Evolutionary conservation across 2,888 invertebrate species (phyloP).

Genomic region (Eueremaeus valkanovi): DNA sequence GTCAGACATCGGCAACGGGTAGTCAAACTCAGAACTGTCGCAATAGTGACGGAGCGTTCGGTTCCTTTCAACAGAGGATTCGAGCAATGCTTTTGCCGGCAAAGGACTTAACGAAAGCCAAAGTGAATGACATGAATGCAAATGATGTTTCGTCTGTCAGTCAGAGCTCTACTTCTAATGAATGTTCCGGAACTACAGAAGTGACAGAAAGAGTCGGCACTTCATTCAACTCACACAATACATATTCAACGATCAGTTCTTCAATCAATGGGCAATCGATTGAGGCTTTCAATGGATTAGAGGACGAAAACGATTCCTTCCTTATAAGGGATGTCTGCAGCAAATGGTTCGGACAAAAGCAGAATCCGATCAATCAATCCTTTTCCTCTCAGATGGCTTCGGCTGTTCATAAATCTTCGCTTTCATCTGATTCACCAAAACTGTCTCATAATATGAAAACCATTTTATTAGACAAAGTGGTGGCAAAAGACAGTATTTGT

Average conservation of each 20-base stretch:
- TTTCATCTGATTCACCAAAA: slow-evolving; percentile 2
- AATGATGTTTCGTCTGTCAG: neutral
- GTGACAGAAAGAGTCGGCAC: neutral
- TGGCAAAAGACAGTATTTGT: slow-evolving; percentile 42
- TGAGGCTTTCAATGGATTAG: neutral
- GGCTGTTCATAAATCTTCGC: neutral
- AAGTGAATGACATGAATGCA: neutral
- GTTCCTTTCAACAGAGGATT: slow-evolving; percentile 31
- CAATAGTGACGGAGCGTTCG: neutral
- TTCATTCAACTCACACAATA: neutral
- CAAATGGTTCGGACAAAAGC: slow-evolving; percentile 41
- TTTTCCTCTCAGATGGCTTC: slow-evolving; percentile 14
- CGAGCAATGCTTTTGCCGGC: slow-evolving; percentile 24
- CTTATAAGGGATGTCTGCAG: slow-evolving; percentile 44
- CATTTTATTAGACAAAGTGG: slow-evolving; percentile 45
- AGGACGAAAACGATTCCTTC: slow-evolving; percentile 30
- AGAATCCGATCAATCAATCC: neutral
- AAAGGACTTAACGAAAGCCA: neutral
- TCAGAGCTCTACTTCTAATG: neutral
- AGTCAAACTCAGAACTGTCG: slow-evolving; percentile 8
- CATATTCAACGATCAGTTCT: neutral
- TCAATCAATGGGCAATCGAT: neutral
- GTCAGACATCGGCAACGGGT: neutral
- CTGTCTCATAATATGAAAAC: slow-evolving; percentile 44
- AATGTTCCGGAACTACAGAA: neutral